These are phyloP conservation scores for Sebastes schlegelii DNA, from an alignment of 2,113 vertebrate genomes.

Conservation along the genomic window DNA sequence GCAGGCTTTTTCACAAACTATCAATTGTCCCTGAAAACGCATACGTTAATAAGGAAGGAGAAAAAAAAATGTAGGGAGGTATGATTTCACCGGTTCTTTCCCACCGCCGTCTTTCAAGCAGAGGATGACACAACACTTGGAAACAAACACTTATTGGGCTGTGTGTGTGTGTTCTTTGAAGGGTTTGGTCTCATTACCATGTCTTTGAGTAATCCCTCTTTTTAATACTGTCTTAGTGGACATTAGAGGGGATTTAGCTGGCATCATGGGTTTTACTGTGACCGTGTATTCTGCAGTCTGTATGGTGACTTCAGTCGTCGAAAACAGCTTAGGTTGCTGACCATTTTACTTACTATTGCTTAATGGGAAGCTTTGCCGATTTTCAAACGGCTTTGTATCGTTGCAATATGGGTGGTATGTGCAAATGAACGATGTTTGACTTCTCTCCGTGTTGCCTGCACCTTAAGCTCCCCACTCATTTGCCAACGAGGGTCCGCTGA, in stretches of 20 bases:
- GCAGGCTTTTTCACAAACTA: conserved; percentile 57
- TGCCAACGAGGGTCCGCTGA: too few relatives aligned
- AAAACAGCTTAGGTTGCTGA: background rate
- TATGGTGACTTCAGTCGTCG: background rate
- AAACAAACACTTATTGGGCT: conserved; percentile 31
- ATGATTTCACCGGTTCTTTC: conserved; percentile 48
- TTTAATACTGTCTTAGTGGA: conserved; percentile 23
- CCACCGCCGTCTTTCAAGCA: conserved; percentile 36
- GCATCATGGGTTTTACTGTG: conserved; percentile 21
- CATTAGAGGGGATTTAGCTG: conserved; percentile 20
- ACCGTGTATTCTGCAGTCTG: background rate
- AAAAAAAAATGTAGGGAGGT: conserved; percentile 6
- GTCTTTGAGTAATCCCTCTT: conserved; percentile 45
- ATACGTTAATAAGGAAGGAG: conserved; percentile 19
- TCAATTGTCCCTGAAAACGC: conserved; percentile 43
- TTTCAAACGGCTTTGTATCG: too few relatives aligned
- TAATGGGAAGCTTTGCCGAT: background rate
- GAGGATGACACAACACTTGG: conserved; percentile 57
- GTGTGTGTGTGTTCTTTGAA: conserved; percentile 46
- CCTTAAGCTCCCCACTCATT: too few relatives aligned
- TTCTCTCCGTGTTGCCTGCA: too few relatives aligned
- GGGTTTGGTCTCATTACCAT: conserved; percentile 39
- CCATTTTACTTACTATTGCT: background rate
- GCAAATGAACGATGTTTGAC: too few relatives aligned
- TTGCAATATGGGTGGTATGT: too few relatives aligned